Evolutionary conservation across 2,797 vertebrate species (phyloP), one percentile per base, ranked within the genome.

Genomic region (Mycteria americana): DNA sequence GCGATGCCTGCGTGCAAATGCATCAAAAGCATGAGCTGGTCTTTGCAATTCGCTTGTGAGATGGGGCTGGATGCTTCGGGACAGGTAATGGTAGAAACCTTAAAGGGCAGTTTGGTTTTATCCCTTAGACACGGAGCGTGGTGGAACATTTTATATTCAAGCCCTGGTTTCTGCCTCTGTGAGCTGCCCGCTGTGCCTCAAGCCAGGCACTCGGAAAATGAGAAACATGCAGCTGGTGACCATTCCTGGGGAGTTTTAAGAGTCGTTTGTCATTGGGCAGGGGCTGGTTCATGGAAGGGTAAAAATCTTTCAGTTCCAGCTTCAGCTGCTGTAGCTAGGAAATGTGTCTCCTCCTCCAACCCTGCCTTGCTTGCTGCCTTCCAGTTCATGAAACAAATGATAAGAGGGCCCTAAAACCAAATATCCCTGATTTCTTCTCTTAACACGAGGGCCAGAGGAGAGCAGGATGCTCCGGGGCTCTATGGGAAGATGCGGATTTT

Each of bases 111-210:
- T 70, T 84, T 73, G 68, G 35, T 83, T 93, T 88, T 74, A 51
- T 65, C 56, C 43, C 39, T 27, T 15, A 17, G 46, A 22, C 1
- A 5, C 0, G 1, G 72, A 88, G 19, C 35, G 0, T 0, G 13
- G 48, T 7, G n/a, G 22, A 81, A 41, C 0, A 0, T 53, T 83
- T 89, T 62, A 3, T 53, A 1, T 70, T 88, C 51, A 18, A 76
- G 64, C 25, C 43, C 46, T 0, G 1, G 43, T 77, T 91, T 88
- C 63, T 93, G 59, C 28, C 54, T 75, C 6, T 1, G 0, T 43
- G 80, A 77, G 53, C 89, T 89, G 81, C 70, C n/a, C 2, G 18
- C n/a, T 3, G 74, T 41, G 75, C 82, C 92, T 83, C 13, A 7
- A 82, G 88, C 37, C 78, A 83, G 68, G 80, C 56, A 25, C 86